Evolutionary conservation across 2,888 invertebrate genomes (phyloP).

Genomic region (Anodontia alba): DNA sequence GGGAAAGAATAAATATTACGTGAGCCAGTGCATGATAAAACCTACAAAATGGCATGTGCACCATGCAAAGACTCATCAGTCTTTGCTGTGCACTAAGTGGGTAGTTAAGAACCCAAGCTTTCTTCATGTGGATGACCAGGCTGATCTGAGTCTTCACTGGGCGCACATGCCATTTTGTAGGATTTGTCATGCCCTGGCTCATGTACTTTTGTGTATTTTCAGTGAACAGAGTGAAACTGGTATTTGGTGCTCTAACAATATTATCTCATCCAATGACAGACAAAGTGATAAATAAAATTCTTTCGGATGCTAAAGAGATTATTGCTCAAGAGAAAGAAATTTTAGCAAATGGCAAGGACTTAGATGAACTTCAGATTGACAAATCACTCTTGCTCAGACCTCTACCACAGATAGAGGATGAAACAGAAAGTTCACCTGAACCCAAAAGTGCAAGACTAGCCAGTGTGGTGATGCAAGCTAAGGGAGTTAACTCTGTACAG

Average conservation of each 20-base stretch:
- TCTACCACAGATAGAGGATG: conserved; percentile 17
- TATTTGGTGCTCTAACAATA: conserved; percentile 47
- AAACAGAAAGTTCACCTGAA: not conserved
- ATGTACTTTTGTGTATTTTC: conserved; percentile 26
- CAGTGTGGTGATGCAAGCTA: conserved; percentile 47
- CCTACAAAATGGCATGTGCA: too few species aligned
- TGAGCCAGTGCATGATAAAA: too few species aligned
- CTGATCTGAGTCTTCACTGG: too few species aligned
- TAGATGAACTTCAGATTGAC: conserved; percentile 51
- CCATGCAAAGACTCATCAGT: too few species aligned
- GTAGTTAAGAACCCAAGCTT: too few species aligned
- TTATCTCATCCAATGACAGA: conserved; percentile 50
- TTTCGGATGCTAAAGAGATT: conserved; percentile 48
- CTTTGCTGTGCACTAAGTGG: too few species aligned
- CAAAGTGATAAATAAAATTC: conserved; percentile 37
- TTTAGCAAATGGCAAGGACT: conserved; percentile 42
- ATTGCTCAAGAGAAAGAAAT: conserved; percentile 47
- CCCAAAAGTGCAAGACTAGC: not conserved
- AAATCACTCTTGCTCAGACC: conserved; percentile 41
- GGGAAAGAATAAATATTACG: too few species aligned
- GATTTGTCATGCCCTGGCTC: too few species aligned
- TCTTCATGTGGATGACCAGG: too few species aligned
- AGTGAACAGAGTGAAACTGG: conserved; percentile 78
- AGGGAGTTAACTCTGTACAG: conserved; percentile 38
- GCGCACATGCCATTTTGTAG: too few species aligned